Conservation (phyloP, 2,113 vertebrate species). For the Entelurus aequoreus region DNA sequence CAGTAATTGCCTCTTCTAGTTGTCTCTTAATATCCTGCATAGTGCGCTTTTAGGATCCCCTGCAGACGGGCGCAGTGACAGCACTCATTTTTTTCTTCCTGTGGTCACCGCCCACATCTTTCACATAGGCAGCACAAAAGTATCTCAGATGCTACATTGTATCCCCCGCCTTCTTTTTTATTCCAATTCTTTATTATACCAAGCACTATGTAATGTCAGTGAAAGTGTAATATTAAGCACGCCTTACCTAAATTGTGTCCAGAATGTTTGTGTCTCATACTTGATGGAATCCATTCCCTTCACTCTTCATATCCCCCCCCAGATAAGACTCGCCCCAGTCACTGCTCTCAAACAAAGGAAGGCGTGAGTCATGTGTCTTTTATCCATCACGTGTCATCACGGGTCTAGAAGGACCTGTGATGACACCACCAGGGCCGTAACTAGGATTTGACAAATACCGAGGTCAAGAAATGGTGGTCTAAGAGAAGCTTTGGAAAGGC, state of each 20-base stretch:
- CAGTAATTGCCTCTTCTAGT: too few species aligned
- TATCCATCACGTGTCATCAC: conserved; percentile 18
- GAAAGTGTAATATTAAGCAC: neutral
- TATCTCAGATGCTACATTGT: conserved; percentile 2
- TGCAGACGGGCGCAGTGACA: too few species aligned
- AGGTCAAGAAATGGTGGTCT: too few species aligned
- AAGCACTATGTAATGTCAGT: neutral
- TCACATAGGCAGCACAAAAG: conserved; percentile 39
- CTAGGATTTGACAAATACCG: too few species aligned
- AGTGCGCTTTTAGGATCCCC: conserved; percentile 7
- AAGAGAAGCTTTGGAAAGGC: too few species aligned
- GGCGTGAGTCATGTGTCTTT: conserved; percentile 5
- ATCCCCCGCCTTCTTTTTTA: neutral
- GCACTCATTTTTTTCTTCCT: conserved; percentile 10
- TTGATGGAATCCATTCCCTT: neutral
- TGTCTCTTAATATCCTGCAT: conserved; percentile 21
- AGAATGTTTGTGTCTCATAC: neutral
- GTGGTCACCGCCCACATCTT: conserved; percentile 41
- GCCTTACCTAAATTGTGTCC: neutral
- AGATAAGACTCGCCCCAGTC: neutral
- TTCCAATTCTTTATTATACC: neutral
- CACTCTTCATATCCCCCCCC: neutral
- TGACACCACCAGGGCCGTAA: conserved; percentile 10
- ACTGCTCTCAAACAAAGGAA: conserved; percentile 10
- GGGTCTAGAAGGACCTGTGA: conserved; percentile 30